Evolutionary conservation across 1,140 invertebrate genomes (phyloP), one percentile per base, ranked within the genome.

Genomic region (Cheumatopsyche charites): DNA sequence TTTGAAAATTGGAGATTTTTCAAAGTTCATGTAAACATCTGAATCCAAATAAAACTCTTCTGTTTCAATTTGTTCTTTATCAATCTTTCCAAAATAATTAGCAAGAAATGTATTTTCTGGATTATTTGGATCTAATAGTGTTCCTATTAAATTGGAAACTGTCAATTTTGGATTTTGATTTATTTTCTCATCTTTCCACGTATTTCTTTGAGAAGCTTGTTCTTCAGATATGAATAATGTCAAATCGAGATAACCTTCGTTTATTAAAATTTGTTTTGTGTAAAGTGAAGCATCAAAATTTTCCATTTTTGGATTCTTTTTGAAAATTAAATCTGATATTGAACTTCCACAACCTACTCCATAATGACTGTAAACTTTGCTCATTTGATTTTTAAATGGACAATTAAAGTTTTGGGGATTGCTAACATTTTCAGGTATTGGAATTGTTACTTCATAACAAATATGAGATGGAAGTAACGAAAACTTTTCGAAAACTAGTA

Each of bases 91-190:
- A 65, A 41, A 66, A 71, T 68, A 73, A 29, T 41, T 71, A 26
- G 73, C 63, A 25, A 76, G 25, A 55, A 67, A 72, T 15, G 65
- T 15, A 42, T 76, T 76, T 73, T 76, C 55, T 7, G 75, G 75
- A 70, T 76, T 61, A 29, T 76, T 76, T 9, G 75, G 75, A 72
- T 76, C 75, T 21, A 71, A 41, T 45, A 63, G 2, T 23, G 23
- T 52, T 52, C 47, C 47, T 52, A 52, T 52, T 17, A 52, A 52
- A 5, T 1, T 52, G n/a, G 7, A 5, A 21, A 25, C 25, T 21
- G 19, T 19, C 13, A 58, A 25, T 25, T 25, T 58, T 58, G 1
- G 1, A 23, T 58, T 25, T 23, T 25, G 11, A 21, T 11, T 23
- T 7, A 23, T 9, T 58, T 58, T 3, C 9, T 36, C 9, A 36